These are phyloP conservation scores for Bryconaethiops microstoma DNA, from an alignment of 2,797 vertebrate species.

Conservation along the genomic window DNA sequence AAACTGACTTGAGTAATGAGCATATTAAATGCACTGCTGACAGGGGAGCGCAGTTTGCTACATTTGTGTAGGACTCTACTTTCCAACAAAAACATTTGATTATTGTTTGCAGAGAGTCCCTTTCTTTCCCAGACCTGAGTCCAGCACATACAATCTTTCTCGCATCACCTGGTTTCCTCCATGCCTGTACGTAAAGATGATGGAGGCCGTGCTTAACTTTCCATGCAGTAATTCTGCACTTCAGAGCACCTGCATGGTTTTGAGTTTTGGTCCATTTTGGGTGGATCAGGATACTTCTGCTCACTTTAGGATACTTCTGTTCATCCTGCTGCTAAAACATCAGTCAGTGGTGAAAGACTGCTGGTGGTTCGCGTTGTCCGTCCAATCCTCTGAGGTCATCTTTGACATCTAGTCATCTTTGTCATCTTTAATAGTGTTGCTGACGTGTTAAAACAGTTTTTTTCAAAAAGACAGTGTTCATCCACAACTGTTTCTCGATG, in stretches of 20 bases:
- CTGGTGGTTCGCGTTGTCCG: background rate
- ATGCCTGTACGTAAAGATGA: background rate
- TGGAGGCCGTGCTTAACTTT: background rate
- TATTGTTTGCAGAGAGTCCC: conserved; percentile 74
- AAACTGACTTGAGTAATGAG: conserved; percentile 71
- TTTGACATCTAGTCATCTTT: background rate
- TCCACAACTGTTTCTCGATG: too few species aligned
- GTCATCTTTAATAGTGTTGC: background rate
- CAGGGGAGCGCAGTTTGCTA: conserved; percentile 65
- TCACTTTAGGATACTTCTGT: background rate
- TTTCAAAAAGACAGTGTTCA: too few species aligned
- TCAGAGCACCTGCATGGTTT: conserved; percentile 3
- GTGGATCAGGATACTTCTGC: background rate
- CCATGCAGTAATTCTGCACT: background rate
- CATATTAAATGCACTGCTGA: conserved; percentile 72
- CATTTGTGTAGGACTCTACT: conserved; percentile 60
- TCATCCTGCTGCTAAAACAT: background rate
- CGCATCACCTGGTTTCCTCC: background rate
- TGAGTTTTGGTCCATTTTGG: background rate
- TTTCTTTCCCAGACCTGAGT: conserved; percentile 60
- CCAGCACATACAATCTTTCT: conserved; percentile 61
- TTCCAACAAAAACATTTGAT: conserved; percentile 78
- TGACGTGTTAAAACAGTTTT: background rate
- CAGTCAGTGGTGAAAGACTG: background rate
- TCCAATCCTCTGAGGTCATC: background rate